Percentiles rank a stretch among this genome's conserved stretches.
These are phyloP conservation scores for Lepilemur septentrionalis DNA, from an alignment of 2,797 vertebrate genomes.

Conservation along the genomic window DNA sequence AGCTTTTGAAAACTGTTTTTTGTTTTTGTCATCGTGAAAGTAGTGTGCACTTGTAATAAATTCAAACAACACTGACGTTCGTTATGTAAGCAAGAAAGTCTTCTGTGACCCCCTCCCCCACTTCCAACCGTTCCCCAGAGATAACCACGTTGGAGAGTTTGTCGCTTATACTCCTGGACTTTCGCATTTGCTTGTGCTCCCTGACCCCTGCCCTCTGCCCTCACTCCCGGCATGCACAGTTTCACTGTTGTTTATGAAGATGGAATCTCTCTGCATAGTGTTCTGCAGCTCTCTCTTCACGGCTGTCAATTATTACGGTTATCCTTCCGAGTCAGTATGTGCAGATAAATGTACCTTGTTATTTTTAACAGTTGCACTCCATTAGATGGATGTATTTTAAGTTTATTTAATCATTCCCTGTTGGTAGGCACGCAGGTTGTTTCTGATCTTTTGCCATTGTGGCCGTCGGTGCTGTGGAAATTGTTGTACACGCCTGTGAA, in stretches of 20 bases:
- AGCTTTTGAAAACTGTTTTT: background rate
- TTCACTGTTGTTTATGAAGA: background rate
- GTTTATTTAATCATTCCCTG: background rate
- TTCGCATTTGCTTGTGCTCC: background rate
- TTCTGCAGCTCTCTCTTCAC: background rate
- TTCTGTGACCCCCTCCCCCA: background rate
- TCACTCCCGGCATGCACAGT: background rate
- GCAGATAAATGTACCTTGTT: background rate
- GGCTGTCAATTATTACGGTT: background rate
- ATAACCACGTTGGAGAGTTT: background rate
- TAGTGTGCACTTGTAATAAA: background rate
- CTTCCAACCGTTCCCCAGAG: background rate
- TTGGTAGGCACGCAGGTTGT: background rate
- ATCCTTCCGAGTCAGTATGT: background rate
- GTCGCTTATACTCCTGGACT: background rate
- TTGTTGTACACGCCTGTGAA: background rate
- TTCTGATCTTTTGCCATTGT: background rate
- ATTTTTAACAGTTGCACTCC: background rate
- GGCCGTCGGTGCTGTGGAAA: background rate
- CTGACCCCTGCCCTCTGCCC: background rate
- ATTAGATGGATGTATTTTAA: background rate
- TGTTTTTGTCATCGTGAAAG: background rate
- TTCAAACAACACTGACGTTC: background rate
- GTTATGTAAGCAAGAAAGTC: background rate
- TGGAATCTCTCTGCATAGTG: background rate